Percentiles rank a stretch among this genome's conserved stretches.
These are phyloP conservation scores for Ryuthela nishihirai DNA, from an alignment of 2,888 invertebrate genomes.

Conservation along the genomic window DNA sequence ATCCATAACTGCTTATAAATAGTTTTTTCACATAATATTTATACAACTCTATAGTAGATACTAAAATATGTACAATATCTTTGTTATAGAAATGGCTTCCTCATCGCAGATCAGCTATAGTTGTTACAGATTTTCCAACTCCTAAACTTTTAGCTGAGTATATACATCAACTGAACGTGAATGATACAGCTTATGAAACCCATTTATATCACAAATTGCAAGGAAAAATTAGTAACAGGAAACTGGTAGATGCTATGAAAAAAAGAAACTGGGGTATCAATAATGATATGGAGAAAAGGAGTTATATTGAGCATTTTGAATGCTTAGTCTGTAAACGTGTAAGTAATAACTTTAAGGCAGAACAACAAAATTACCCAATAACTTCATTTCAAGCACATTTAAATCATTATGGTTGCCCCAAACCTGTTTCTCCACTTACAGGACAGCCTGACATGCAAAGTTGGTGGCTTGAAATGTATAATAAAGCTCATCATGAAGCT, in stretches of 20 bases:
- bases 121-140: slow-evolving; percentile 46
- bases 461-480: slow-evolving; percentile 55
- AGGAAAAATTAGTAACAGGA: slow-evolving; percentile 44
- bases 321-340: slow-evolving; percentile 48
- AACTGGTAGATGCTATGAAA: slow-evolving; percentile 42
- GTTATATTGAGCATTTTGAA: slow-evolving; percentile 48
- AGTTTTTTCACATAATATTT: too few relatives aligned
- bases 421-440: slow-evolving; percentile 47
- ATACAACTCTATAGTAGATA: too few relatives aligned
- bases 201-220: slow-evolving; percentile 46
- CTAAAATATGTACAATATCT: too few relatives aligned
- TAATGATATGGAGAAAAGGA: slow-evolving; percentile 42
- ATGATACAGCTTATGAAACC: slow-evolving; percentile 47
- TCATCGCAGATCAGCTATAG: slow-evolving; percentile 49
- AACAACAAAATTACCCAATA: slow-evolving; percentile 32
- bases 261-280: slow-evolving; percentile 45
- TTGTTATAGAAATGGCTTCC: slow-evolving; percentile 48
- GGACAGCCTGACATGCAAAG: slow-evolving; percentile 46
- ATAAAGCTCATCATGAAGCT: slow-evolving; percentile 53
- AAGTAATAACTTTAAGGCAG: slow-evolving; percentile 40
- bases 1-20: too few relatives aligned
- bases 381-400: slow-evolving; percentile 41
- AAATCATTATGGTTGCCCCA: slow-evolving; percentile 46
- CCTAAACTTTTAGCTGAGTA: slow-evolving; percentile 46
- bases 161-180: slow-evolving; percentile 44